Evolutionary conservation across 2,113 vertebrate species (phyloP).

Genomic region (Gasterosteus aculeatus): DNA sequence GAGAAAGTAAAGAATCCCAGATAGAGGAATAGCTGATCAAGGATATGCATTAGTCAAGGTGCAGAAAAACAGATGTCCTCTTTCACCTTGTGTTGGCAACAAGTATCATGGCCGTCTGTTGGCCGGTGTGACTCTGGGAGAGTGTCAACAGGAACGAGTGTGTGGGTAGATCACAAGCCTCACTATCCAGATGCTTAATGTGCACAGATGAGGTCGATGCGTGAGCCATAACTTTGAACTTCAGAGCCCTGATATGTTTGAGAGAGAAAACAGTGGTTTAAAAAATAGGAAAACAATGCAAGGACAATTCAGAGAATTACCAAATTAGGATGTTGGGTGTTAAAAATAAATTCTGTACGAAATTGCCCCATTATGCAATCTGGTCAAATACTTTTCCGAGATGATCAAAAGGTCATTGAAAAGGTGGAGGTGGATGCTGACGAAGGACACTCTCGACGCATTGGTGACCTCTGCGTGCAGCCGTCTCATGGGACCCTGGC

Average conservation of each 20-base stretch:
- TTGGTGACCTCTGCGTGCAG: conserved; percentile 49
- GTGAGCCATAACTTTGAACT: conserved; percentile 79
- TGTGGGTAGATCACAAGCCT: conserved; percentile 70
- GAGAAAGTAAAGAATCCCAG: background rate
- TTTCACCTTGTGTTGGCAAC: conserved; percentile 69
- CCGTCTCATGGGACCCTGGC: conserved; percentile 76
- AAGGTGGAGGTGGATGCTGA: conserved; percentile 75
- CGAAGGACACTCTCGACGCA: conserved; percentile 55
- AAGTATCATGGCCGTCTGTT: conserved; percentile 70
- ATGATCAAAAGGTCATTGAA: conserved; percentile 81
- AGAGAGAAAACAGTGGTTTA: background rate
- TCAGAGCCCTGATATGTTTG: conserved; percentile 61
- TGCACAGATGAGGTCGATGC: conserved; percentile 67
- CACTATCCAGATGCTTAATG: conserved; percentile 62
- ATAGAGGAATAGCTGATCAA: background rate
- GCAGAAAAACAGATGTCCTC: too few relatives aligned
- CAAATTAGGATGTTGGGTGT: background rate
- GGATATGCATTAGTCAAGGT: background rate
- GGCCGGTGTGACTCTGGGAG: conserved; percentile 63
- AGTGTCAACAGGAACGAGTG: conserved; percentile 78
- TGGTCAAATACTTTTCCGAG: conserved; percentile 72
- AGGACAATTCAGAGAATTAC: background rate
- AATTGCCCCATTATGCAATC: background rate
- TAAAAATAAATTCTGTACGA: background rate
- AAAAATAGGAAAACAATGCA: background rate